Evolutionary conservation across 2,797 vertebrate species (phyloP).

Genomic region (Carapus acus): DNA sequence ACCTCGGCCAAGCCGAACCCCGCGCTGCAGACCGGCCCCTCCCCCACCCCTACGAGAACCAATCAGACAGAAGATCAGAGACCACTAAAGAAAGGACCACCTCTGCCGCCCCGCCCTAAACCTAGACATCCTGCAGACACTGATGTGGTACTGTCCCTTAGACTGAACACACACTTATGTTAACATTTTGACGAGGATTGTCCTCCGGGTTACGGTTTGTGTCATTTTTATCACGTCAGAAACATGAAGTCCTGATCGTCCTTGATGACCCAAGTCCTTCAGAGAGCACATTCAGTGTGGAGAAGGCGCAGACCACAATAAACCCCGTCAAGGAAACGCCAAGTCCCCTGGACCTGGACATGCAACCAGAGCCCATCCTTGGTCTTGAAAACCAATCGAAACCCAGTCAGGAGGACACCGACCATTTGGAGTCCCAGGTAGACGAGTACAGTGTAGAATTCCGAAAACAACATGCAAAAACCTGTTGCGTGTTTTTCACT

Average conservation of each 20-base stretch:
- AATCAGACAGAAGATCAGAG: slow-evolving; percentile 69
- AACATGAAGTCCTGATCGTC: slow-evolving; percentile 66
- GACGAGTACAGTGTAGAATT: background rate
- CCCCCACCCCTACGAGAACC: slow-evolving; percentile 57
- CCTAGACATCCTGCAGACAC: slow-evolving; percentile 86
- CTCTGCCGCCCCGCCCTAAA: slow-evolving; percentile 88
- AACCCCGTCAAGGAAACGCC: no score
- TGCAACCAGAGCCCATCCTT: slow-evolving; percentile 19
- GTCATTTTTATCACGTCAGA: slow-evolving; percentile 34
- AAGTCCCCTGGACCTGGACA: slow-evolving; percentile 52
- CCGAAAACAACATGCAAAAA: background rate
- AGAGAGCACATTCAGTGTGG: slow-evolving; percentile 16
- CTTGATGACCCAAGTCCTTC: slow-evolving; percentile 55
- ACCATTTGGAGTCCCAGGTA: slow-evolving; percentile 47
- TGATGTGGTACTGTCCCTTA: slow-evolving; percentile 68
- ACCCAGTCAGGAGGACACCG: slow-evolving; percentile 15
- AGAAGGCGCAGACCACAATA: background rate
- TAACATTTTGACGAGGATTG: background rate
- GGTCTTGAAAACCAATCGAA: slow-evolving; percentile 45
- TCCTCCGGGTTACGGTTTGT: fast-evolving
- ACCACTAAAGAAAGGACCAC: slow-evolving; percentile 75
- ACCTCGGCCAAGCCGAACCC: slow-evolving; percentile 64
- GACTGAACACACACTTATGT: background rate
- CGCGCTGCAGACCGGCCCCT: slow-evolving; percentile 31
- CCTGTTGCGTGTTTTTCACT: background rate